Base-by-base conservation (phyloP, 2,797 vertebrate species). In the Graptemys geographica region DNA sequence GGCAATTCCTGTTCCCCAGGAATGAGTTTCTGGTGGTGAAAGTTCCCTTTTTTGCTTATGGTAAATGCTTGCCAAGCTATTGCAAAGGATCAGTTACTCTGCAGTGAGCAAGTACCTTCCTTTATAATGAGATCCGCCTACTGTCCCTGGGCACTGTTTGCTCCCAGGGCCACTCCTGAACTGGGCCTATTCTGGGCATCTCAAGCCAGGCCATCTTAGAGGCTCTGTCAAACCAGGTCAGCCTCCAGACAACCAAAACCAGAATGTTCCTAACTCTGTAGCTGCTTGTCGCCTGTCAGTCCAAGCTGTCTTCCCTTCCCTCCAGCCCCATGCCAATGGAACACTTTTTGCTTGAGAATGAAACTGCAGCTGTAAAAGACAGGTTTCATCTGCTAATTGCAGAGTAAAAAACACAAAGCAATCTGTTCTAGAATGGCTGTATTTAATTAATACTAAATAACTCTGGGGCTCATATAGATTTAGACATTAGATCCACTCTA, bases 381-480 rank as follows among this genome's bases (percentile, higher is more conserved):
- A 37, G 79, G 76, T 72, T 93, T 88, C 27, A 28, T 52, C 95
- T 83, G 79, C 96, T 97, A 90, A 95, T 92, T 88, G 95, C 96
- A 86, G 90, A 28, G 41, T 95, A 90, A 96, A 96, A 96, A 98
- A 95, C 96, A 81, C 90, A 23, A 57, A 7, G 92, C 94, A 90
- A 97, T 95, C 94, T 33, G 95, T 86, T 51, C 95, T 96, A 53
- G 65, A 97, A 96, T 9, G 89, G 93, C 84, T 87, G 96, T 3
- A 2, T 97, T 97, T 98, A 98, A 98, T 98, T 98, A 97, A 98
- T 97, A 91, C 92, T 95, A 62, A 97, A 92, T 62, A 95, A 93
- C 95, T 96, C 95, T 81, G 92, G 96, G 96, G 96, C 92, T 97
- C 12, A 4, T 92, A 96, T 96, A 94, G 97, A 96, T 98, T 97